Percentiles rank a stretch among this genome's conserved stretches.
Conservation (phyloP, 2,797 vertebrate species). For the Silurus aristotelis region DNA sequence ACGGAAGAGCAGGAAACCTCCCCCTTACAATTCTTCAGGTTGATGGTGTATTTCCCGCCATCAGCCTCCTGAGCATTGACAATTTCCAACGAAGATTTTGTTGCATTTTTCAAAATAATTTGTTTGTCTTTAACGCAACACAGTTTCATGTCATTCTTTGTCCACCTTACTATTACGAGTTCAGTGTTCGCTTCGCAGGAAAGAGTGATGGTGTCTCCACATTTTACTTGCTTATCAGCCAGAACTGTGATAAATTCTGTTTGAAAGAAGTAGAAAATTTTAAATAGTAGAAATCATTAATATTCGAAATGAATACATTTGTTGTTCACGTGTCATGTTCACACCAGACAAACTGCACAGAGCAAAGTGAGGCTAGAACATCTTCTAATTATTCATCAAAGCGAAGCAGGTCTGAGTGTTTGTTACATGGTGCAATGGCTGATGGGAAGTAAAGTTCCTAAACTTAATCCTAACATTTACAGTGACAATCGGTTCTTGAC, state of each 20-base stretch:
- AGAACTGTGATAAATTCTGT: slow-evolving; percentile 17
- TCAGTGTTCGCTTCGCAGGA: not conserved
- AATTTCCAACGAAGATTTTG: not conserved
- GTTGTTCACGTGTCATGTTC: not conserved
- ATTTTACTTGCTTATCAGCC: not conserved
- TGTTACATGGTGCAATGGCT: too few relatives aligned
- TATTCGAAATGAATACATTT: not conserved
- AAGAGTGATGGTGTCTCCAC: not conserved
- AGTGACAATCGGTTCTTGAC: too few relatives aligned
- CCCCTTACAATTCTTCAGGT: not conserved
- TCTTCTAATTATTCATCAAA: too few relatives aligned
- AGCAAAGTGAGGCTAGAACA: too few relatives aligned
- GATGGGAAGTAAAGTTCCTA: too few relatives aligned
- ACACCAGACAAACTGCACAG: too few relatives aligned
- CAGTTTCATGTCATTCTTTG: not conserved
- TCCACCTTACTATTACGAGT: not conserved
- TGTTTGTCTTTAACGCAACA: slow-evolving; percentile 5
- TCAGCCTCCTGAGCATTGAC: not conserved
- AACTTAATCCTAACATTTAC: too few relatives aligned
- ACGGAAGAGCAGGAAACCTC: not conserved
- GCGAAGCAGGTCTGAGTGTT: too few relatives aligned
- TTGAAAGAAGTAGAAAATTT: not conserved
- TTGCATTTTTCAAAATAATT: not conserved
- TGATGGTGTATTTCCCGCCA: slow-evolving; percentile 13
- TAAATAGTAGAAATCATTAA: not conserved